Percentiles rank a stretch among this genome's conserved stretches.
These are phyloP conservation scores for Graphium colonna DNA, from an alignment of 2,888 invertebrate genomes.

Conservation along the genomic window DNA sequence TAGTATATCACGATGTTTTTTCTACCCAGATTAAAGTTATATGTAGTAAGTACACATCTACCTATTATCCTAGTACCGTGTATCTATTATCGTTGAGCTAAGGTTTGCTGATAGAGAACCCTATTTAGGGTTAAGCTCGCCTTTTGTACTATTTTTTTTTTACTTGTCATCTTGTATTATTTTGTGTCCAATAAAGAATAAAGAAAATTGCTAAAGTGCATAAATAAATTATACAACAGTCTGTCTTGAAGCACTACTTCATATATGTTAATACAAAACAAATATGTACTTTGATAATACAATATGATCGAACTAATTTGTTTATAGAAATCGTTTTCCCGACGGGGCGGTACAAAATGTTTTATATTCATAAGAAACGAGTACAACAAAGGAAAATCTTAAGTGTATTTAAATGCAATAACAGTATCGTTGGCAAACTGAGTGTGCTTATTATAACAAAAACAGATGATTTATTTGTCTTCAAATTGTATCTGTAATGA, in stretches of 20 bases:
- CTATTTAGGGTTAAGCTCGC: too few species aligned
- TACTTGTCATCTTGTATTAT: too few species aligned
- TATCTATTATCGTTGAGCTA: too few species aligned
- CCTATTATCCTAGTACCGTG: too few species aligned
- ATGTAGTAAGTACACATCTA: too few species aligned
- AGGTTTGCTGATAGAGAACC: too few species aligned
- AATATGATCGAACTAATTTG: slow-evolving; percentile 11
- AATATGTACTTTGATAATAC: not conserved
- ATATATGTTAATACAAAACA: not conserved
- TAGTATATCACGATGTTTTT: too few species aligned
- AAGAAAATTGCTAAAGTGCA: too few species aligned
- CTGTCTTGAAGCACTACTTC: not conserved
- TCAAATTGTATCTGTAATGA: not conserved
- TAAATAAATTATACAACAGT: too few species aligned
- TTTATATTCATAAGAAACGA: slow-evolving; percentile 37
- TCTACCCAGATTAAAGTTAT: too few species aligned
- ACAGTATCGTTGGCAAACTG: slow-evolving; percentile 22
- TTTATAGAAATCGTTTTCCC: slow-evolving; percentile 21
- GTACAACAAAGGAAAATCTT: slow-evolving; percentile 29
- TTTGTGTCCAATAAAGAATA: too few species aligned
- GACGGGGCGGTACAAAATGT: slow-evolving; percentile 16
- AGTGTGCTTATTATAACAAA: not conserved
- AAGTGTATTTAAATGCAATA: slow-evolving; percentile 31
- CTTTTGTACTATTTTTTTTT: too few species aligned
- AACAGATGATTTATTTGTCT: not conserved